Evolutionary conservation across 2,888 invertebrate genomes (phyloP).

Genomic region (Pterobdella sp.): DNA sequence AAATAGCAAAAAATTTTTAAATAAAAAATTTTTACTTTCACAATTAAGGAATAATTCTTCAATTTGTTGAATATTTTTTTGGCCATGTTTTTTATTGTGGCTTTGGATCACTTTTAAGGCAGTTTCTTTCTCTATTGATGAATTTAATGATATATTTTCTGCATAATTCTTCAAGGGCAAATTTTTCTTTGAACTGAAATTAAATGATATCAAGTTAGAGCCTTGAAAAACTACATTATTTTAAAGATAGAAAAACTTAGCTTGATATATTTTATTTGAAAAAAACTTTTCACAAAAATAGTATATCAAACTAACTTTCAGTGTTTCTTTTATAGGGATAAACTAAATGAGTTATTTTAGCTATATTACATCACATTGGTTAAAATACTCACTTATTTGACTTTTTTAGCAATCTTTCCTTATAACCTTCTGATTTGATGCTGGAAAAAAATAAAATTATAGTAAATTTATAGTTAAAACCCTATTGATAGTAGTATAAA

Average conservation of each 20-base stretch:
- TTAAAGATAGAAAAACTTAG: too few species aligned
- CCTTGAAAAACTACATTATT: too few species aligned
- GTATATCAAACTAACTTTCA: too few species aligned
- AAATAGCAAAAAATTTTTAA: too few species aligned
- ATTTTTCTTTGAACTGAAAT: neutral
- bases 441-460: too few species aligned
- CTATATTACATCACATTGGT: too few species aligned
- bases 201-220: too few species aligned
- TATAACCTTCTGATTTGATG: too few species aligned
- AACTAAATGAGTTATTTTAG: too few species aligned
- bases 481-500: neutral
- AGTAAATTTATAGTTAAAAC: neutral
- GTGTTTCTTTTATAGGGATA: too few species aligned
- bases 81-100: constrained; percentile 27
- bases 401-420: too few species aligned
- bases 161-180: neutral
- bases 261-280: neutral
- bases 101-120: constrained; percentile 53
- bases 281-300: neutral
- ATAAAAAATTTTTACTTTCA: neutral
- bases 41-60: neutral
- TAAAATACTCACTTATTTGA: too few species aligned
- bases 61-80: constrained; percentile 3
- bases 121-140: constrained; percentile 56
- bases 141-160: neutral